Percentiles rank a stretch among this genome's conserved stretches.
Evolutionary conservation across 2,888 invertebrate species (phyloP).

Genomic region (Megastigmus dorsalis): DNA sequence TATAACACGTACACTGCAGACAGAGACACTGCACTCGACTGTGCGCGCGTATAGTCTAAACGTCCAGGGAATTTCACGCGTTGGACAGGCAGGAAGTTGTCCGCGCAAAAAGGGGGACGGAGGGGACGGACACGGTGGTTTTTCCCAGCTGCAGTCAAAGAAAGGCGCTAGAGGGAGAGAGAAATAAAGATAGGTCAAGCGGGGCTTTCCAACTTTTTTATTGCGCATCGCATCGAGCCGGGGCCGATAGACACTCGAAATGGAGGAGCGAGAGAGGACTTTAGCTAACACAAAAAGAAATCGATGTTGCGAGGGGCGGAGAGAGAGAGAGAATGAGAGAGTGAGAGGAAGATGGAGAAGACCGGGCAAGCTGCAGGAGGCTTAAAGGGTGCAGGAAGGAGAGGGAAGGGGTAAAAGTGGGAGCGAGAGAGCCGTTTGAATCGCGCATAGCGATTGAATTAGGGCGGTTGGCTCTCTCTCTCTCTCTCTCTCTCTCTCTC

Average conservation of each 20-base stretch:
- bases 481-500: neutral
- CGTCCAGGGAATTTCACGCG: no score
- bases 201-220: slow-evolving; percentile 10
- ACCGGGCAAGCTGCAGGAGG: neutral
- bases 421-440: slow-evolving; percentile 17
- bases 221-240: slow-evolving; percentile 10
- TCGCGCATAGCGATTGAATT: slow-evolving; percentile 41
- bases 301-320: neutral
- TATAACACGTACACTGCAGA: no score
- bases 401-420: neutral
- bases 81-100: no score
- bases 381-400: neutral
- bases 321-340: no score
- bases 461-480: slow-evolving; percentile 5
- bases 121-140: no score
- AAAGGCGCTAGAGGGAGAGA: neutral
- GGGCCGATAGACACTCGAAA: neutral
- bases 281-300: neutral
- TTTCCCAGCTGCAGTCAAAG: no score
- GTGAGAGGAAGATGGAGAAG: neutral
- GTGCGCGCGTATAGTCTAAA: no score
- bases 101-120: no score
- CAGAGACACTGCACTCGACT: neutral
- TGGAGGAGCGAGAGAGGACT: neutral
- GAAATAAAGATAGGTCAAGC: slow-evolving; percentile 5